A percentile compares a stretch with the other conserved stretches of the same genome.
Conservation (phyloP, 2,797 vertebrate genomes). For the Lepus townsendii region DNA sequence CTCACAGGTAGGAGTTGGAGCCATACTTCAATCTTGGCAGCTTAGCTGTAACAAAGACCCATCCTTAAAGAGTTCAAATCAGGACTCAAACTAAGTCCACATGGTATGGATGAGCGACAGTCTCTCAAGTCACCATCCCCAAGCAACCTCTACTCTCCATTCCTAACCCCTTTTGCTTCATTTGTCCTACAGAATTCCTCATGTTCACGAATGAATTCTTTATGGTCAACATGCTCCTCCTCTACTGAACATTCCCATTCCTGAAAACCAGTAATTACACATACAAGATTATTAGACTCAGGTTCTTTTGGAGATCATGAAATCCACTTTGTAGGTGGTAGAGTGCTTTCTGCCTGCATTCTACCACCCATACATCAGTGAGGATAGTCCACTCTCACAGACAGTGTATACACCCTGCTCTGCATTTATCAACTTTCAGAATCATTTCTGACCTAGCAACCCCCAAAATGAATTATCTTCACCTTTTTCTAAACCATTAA, state of each 20-base stretch:
- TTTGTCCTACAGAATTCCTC: not conserved
- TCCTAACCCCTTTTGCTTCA: too few relatives aligned
- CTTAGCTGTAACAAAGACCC: not conserved
- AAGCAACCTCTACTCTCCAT: not conserved
- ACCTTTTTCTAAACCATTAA: not conserved
- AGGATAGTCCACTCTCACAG: fast-evolving
- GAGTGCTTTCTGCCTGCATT: not conserved
- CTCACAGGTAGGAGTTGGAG: not conserved
- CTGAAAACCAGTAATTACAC: not conserved
- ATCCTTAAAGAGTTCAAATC: not conserved
- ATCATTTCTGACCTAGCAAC: not conserved
- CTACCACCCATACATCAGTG: not conserved
- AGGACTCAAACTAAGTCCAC: not conserved
- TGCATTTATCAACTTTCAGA: not conserved
- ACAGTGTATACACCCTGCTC: not conserved
- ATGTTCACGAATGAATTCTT: not conserved
- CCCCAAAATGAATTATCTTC: not conserved
- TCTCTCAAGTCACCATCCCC: not conserved
- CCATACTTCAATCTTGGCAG: not conserved
- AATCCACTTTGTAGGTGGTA: not conserved
- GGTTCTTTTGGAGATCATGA: not conserved
- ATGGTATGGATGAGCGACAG: fast-evolving
- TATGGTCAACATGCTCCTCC: not conserved
- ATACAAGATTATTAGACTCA: not conserved
- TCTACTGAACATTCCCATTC: not conserved